Evolutionary conservation across 2,797 vertebrate species (phyloP).

Genomic region (Mormyrops boulengeri): DNA sequence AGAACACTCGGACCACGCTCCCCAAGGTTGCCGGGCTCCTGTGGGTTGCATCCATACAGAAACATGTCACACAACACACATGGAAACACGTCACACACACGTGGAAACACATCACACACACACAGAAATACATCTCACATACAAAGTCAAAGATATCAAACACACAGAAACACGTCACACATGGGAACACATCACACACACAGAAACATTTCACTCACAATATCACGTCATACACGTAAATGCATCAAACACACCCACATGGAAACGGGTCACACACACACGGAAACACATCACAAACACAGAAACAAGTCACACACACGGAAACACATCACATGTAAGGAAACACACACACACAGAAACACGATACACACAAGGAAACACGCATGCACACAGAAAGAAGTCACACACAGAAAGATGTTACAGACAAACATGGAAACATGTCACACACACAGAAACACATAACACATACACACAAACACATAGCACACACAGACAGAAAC

Average conservation of each 20-base stretch:
- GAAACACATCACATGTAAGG: background rate
- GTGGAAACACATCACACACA: background rate
- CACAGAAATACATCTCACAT: background rate
- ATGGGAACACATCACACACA: no score
- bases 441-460: background rate
- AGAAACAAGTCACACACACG: background rate
- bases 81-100: background rate
- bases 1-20: constrained; percentile 71
- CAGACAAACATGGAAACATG: background rate
- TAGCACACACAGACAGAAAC: background rate
- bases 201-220: no score
- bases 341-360: background rate
- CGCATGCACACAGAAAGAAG: background rate
- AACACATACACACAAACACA: background rate
- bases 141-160: background rate
- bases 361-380: background rate
- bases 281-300: background rate
- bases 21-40: constrained; percentile 68
- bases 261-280: background rate
- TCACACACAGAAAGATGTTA: background rate
- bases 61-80: constrained; percentile 16
- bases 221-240: no score
- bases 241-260: no score
- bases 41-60: constrained; percentile 18
- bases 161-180: no score